phyloP scores from a whole-genome alignment of 2,113 vertebrate genomes.

The Scopus umbretta region DNA sequence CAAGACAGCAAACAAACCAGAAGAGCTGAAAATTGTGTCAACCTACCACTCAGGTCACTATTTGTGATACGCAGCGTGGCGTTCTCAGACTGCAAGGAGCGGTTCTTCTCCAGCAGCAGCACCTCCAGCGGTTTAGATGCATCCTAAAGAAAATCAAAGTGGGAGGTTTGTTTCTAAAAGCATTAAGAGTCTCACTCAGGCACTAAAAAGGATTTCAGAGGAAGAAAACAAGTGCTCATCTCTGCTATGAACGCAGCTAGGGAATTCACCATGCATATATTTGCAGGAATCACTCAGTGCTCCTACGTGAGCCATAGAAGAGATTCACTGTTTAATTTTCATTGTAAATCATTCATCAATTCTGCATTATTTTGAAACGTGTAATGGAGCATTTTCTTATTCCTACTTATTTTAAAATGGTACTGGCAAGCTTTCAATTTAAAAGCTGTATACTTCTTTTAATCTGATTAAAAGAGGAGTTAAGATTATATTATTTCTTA shows the following conservation, averaged over 20 bases:
- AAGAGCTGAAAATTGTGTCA: neutral
- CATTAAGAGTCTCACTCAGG: neutral
- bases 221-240: neutral
- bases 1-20: constrained; percentile 25
- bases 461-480: constrained; percentile 1
- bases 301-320: neutral
- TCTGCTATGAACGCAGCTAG: neutral
- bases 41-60: constrained; percentile 97
- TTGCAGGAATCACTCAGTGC: neutral
- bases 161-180: constrained; percentile 1
- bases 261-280: neutral
- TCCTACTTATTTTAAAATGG: neutral
- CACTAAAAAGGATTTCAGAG: neutral
- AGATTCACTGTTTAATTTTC: neutral
- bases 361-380: neutral
- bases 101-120: constrained; percentile 95
- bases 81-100: constrained; percentile 92
- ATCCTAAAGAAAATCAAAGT: constrained; percentile 75
- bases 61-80: constrained; percentile 91
- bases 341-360: neutral
- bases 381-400: neutral
- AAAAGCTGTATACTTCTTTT: neutral
- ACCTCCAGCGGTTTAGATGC: constrained; percentile 93
- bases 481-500: constrained; percentile 21
- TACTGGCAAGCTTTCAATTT: neutral